These are phyloP conservation scores for Macrochelys suwanniensis DNA, from an alignment of 2,797 vertebrate species.

Conservation along the genomic window DNA sequence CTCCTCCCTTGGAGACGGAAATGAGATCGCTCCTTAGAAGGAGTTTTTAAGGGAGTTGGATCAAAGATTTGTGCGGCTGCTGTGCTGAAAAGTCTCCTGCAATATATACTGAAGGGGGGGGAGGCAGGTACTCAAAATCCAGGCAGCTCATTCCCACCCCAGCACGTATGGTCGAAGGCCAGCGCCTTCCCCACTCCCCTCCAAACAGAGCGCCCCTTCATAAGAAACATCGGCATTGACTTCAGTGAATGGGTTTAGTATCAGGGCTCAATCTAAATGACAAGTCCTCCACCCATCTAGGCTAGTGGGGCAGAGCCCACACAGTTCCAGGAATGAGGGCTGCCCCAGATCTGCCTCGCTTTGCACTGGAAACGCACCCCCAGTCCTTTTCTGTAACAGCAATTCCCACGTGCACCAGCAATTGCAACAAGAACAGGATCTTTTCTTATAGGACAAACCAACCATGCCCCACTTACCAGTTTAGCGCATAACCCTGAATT, in stretches of 20 bases:
- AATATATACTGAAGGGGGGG: neutral
- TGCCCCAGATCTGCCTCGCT: neutral
- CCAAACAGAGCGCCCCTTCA: too few relatives aligned
- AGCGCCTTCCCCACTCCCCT: neutral
- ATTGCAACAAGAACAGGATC: neutral
- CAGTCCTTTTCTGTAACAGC: neutral
- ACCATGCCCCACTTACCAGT: neutral
- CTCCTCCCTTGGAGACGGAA: too few relatives aligned
- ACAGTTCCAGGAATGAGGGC: neutral
- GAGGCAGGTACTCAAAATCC: neutral
- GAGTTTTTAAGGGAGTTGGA: neutral
- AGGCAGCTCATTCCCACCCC: neutral
- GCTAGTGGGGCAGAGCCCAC: neutral
- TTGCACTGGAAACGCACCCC: neutral
- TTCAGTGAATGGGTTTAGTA: neutral
- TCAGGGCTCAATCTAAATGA: neutral
- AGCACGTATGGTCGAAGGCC: rapidly evolving
- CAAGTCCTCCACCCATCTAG: neutral
- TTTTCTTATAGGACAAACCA: neutral
- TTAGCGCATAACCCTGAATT: neutral
- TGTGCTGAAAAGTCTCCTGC: neutral
- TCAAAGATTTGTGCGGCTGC: neutral
- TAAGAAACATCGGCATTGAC: too few relatives aligned
- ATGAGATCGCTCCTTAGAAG: neutral
- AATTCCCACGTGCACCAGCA: neutral